Evolutionary conservation across 2,113 vertebrate species (phyloP).

Genomic region (Aptenodytes forsteri): DNA sequence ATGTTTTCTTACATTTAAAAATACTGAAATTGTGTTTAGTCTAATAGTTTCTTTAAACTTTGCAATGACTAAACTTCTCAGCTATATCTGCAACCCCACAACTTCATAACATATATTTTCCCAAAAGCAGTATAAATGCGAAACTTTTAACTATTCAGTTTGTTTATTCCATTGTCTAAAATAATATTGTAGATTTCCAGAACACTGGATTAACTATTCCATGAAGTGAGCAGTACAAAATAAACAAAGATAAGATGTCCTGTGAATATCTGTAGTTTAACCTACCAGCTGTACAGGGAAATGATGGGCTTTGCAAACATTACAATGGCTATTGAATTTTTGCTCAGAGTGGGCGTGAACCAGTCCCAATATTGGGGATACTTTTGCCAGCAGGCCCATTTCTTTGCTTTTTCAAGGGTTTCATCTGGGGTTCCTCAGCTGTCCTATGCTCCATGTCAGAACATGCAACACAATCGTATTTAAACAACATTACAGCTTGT

Average conservation of each 20-base stretch:
- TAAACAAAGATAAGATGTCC: background rate
- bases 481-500: background rate
- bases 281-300: background rate
- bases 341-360: background rate
- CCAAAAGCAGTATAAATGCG: fast-evolving
- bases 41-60: background rate
- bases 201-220: background rate
- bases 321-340: background rate
- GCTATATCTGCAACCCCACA: background rate
- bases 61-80: background rate
- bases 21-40: background rate
- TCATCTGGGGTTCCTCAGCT: background rate
- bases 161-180: background rate
- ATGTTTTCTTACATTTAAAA: background rate
- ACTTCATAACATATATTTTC: background rate
- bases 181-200: background rate
- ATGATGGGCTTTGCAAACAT: background rate
- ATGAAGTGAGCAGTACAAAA: background rate
- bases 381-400: background rate
- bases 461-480: background rate
- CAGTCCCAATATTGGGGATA: background rate
- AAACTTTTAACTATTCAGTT: background rate
- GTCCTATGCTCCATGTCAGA: background rate
- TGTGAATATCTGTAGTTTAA: background rate
- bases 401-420: background rate